Conservation (phyloP, 2,113 vertebrate species). For the Hippopotamus amphibius region DNA sequence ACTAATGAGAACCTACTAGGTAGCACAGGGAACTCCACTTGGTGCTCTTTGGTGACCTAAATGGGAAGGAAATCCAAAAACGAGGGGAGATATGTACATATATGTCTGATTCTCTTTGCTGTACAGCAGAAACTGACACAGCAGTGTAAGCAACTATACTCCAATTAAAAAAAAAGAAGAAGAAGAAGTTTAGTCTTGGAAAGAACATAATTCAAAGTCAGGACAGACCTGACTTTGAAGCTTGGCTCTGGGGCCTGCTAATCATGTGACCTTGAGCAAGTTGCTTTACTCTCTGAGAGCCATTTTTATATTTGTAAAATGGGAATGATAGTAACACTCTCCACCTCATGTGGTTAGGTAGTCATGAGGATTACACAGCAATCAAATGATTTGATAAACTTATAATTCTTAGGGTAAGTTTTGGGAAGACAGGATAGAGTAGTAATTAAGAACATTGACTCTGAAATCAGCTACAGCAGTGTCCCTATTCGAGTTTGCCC, state of each 20-base stretch:
- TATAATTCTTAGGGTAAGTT: background rate
- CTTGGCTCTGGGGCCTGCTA: background rate
- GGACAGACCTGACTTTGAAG: background rate
- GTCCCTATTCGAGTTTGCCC: background rate
- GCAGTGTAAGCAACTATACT: no score
- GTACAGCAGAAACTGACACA: no score
- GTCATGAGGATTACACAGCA: background rate
- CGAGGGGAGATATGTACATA: no score
- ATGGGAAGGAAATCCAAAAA: no score
- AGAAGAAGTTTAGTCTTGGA: background rate
- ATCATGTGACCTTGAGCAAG: background rate
- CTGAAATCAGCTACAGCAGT: background rate
- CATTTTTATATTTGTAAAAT: background rate
- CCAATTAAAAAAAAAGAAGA: no score
- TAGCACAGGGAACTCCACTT: no score
- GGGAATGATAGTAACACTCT: background rate
- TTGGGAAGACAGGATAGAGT: background rate
- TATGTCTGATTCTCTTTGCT: no score
- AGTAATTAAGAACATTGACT: background rate
- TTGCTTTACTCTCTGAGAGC: background rate
- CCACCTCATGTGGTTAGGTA: background rate
- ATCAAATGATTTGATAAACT: background rate
- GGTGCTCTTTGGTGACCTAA: no score
- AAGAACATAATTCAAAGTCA: background rate
- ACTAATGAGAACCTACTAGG: no score